These are phyloP conservation scores for Herpailurus yagouaroundi DNA, from an alignment of 2,113 vertebrate species.

Conservation along the genomic window DNA sequence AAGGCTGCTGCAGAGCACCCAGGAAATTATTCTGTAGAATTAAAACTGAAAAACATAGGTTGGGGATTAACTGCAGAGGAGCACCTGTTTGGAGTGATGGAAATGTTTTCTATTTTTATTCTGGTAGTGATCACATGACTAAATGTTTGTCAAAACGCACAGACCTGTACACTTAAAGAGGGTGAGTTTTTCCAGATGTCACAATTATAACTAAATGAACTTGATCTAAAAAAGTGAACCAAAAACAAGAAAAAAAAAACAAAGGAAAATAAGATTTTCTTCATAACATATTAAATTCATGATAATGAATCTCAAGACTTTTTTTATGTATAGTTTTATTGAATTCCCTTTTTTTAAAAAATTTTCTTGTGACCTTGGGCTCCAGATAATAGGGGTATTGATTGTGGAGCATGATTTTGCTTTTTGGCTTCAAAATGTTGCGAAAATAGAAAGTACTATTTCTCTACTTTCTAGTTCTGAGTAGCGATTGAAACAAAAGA, in stretches of 20 bases:
- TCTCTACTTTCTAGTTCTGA: neutral
- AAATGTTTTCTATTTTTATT: neutral
- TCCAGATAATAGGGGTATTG: neutral
- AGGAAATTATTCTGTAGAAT: neutral
- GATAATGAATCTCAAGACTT: constrained; percentile 1
- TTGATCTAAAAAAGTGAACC: neutral
- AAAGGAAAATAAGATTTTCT: constrained; percentile 27
- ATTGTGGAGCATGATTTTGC: neutral
- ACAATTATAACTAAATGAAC: constrained; percentile 10
- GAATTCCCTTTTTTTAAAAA: neutral
- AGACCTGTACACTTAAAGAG: neutral
- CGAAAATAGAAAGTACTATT: neutral
- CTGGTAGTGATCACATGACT: neutral
- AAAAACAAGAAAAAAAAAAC: neutral
- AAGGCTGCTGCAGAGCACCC: neutral
- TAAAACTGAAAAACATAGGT: neutral
- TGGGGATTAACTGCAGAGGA: neutral
- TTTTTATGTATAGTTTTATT: neutral
- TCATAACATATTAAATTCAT: neutral
- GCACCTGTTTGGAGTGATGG: neutral
- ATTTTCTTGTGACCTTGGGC: neutral
- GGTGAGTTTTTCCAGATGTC: neutral
- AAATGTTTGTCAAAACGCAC: neutral
- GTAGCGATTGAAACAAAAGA: neutral
- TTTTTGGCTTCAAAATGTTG: constrained; percentile 10